Evolutionary conservation across 2,888 invertebrate species (phyloP).

Genomic region (Cheilosia vulpina): DNA sequence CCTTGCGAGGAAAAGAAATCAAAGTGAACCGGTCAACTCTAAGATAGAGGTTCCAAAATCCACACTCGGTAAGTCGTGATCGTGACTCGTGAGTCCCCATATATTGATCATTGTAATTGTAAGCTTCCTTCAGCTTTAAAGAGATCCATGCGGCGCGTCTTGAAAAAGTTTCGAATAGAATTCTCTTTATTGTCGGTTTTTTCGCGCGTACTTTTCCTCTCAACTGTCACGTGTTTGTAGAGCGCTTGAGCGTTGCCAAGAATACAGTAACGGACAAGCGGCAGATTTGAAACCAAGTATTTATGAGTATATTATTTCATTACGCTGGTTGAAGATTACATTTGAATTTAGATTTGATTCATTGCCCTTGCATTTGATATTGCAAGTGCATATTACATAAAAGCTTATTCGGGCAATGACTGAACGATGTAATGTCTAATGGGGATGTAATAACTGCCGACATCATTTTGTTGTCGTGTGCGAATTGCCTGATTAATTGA

Average conservation of each 20-base stretch:
- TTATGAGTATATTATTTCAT: conserved; percentile 26
- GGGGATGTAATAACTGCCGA: not conserved
- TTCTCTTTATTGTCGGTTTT: conserved; percentile 5
- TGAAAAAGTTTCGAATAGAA: not conserved
- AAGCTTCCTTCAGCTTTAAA: conserved; percentile 39
- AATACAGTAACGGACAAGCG: conserved; percentile 13
- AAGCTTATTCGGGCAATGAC: conserved; percentile 52
- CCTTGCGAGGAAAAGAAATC: not conserved
- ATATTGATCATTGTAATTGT: conserved; percentile 6
- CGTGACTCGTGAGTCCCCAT: too few relatives aligned
- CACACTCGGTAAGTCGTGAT: not conserved
- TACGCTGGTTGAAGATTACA: conserved; percentile 22
- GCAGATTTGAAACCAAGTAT: conserved; percentile 4
- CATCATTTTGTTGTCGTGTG: too few relatives aligned
- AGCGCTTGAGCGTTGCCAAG: not conserved
- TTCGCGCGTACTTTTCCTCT: conserved; percentile 26
- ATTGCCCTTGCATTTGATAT: conserved; percentile 37
- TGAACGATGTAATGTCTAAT: not conserved
- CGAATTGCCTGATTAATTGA: too few relatives aligned
- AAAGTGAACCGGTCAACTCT: conserved; percentile 8
- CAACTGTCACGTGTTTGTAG: conserved; percentile 37
- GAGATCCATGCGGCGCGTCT: conserved; percentile 8
- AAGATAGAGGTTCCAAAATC: not conserved
- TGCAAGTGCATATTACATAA: conserved; percentile 10
- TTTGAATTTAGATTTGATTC: conserved; percentile 14